phyloP scores from a whole-genome alignment of 2,797 vertebrate species.

The Amazona finschi region DNA sequence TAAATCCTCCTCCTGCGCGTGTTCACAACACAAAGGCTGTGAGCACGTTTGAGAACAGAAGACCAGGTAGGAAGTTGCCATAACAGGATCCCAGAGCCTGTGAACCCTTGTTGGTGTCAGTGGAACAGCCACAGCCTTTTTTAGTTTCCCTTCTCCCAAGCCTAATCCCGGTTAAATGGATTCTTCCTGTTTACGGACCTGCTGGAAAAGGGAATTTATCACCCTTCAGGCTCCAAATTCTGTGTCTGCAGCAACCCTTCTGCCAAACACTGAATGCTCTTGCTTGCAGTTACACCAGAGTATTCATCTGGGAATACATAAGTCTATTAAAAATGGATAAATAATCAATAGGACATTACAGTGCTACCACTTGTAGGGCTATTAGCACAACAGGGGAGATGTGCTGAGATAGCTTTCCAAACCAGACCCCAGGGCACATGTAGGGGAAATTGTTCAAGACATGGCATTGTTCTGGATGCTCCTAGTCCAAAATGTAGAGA shows the following conservation, averaged over 20 bases:
- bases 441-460: neutral
- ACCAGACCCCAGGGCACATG: neutral
- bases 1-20: neutral
- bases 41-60: neutral
- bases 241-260: neutral
- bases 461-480: neutral
- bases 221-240: neutral
- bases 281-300: neutral
- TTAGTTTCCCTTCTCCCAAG: neutral
- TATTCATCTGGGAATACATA: neutral
- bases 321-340: neutral
- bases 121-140: neutral
- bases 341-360: constrained; percentile 19
- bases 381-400: neutral
- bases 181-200: neutral
- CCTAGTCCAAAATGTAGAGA: neutral
- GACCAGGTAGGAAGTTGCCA: neutral
- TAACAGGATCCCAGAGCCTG: neutral
- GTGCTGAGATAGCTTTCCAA: neutral
- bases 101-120: neutral
- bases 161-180: neutral
- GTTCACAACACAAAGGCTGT: neutral
- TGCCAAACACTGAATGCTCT: neutral
- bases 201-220: neutral
- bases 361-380: neutral